Conservation (phyloP, 2,888 invertebrate genomes). For the Atethmia centrago region DNA sequence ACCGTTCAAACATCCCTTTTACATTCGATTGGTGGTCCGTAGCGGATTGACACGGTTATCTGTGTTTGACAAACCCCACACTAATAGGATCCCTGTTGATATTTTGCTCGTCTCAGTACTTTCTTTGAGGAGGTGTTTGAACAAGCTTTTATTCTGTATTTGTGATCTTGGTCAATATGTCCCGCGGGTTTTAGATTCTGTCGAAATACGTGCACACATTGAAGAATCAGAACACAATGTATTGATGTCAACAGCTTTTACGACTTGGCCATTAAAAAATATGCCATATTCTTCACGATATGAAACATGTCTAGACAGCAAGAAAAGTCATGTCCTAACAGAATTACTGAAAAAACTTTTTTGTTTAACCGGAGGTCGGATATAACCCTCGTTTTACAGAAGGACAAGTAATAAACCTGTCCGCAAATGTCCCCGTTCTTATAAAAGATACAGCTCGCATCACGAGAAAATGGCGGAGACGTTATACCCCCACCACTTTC, state of each 20-base stretch:
- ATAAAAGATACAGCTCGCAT: slow-evolving; percentile 83
- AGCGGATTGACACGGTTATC: slow-evolving; percentile 73
- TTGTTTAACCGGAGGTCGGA: slow-evolving; percentile 69
- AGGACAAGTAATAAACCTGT: slow-evolving; percentile 82
- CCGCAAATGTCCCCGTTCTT: slow-evolving; percentile 77
- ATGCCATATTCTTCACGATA: slow-evolving; percentile 5
- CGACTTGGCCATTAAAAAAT: background rate
- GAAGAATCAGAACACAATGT: slow-evolving; percentile 12
- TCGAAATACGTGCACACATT: background rate
- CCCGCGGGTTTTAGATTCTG: slow-evolving; percentile 8
- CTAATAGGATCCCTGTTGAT: slow-evolving; percentile 71
- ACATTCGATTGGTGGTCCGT: slow-evolving; percentile 73
- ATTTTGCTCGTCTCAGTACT: slow-evolving; percentile 56
- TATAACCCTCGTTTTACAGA: slow-evolving; percentile 76
- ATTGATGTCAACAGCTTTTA: slow-evolving; percentile 13
- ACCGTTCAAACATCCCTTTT: slow-evolving; percentile 84
- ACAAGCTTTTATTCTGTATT: slow-evolving; percentile 44
- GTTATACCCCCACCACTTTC: slow-evolving; percentile 79
- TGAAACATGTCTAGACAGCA: slow-evolving; percentile 31
- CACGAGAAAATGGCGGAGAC: slow-evolving; percentile 76
- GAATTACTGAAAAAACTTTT: slow-evolving; percentile 68
- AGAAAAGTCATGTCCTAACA: slow-evolving; percentile 50
- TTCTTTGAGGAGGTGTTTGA: slow-evolving; percentile 43
- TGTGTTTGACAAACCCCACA: slow-evolving; percentile 75
- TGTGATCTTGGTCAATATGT: slow-evolving; percentile 45